phyloP scores from a whole-genome alignment of 2,888 invertebrate genomes.

The Xylota segnis region DNA sequence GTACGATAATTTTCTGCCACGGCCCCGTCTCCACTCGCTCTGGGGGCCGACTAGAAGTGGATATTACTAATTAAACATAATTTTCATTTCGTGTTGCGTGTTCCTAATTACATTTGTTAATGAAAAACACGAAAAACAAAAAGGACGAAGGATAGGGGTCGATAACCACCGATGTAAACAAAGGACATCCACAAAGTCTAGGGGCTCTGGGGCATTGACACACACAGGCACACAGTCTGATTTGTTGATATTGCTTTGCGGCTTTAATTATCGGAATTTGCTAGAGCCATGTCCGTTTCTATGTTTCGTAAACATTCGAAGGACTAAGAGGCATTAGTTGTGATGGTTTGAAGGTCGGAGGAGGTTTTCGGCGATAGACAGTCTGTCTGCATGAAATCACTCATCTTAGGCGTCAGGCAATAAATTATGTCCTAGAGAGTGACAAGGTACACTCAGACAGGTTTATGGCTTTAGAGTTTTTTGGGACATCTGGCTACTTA shows the following conservation, averaged over 20 bases:
- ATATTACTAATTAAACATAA: slow-evolving; percentile 4
- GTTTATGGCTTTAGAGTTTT: too few species aligned
- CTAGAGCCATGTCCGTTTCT: background rate
- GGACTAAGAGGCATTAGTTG: background rate
- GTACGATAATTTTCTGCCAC: background rate
- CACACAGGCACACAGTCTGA: background rate
- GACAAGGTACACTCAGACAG: too few species aligned
- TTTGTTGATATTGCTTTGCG: background rate
- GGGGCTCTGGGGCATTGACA: slow-evolving; percentile 5
- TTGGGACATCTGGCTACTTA: too few species aligned
- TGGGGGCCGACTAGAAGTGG: background rate
- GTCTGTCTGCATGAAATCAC: too few species aligned
- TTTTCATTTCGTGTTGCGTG: slow-evolving; percentile 27
- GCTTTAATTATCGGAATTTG: background rate
- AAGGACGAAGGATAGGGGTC: background rate
- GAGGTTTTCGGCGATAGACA: too few species aligned
- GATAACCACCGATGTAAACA: slow-evolving; percentile 13
- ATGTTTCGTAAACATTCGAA: background rate
- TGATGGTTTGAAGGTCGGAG: background rate
- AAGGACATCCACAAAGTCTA: slow-evolving; percentile 1
- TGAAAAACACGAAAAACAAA: background rate
- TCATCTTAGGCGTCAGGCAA: too few species aligned
- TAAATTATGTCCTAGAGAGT: too few species aligned
- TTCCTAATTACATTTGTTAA: slow-evolving; percentile 1
- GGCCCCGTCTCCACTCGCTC: too few species aligned